Conservation (phyloP, 2,797 vertebrate species). For the Bufotes viridis region DNA sequence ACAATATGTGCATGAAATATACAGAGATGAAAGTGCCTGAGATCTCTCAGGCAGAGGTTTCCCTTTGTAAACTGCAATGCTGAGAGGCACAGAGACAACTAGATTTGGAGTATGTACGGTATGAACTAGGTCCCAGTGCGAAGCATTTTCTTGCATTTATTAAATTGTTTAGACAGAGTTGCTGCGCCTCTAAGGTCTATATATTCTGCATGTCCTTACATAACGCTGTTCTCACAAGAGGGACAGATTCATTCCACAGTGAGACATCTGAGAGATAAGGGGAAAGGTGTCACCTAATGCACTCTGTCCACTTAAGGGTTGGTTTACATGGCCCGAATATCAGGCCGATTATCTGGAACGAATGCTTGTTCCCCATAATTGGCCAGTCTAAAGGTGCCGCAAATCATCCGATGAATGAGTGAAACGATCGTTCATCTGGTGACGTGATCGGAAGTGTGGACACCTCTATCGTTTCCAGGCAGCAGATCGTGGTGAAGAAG, state of each 20-base stretch:
- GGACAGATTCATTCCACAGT: background rate
- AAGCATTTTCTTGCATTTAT: constrained; percentile 1
- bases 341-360: no score
- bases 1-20: constrained; percentile 50
- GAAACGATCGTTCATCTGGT: no score
- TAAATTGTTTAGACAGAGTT: background rate
- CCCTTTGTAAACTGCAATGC: constrained; percentile 13
- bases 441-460: no score
- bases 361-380: no score
- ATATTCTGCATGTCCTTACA: background rate
- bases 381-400: no score
- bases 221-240: background rate
- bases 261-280: background rate
- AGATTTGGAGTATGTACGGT: background rate
- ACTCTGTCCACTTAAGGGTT: no score
- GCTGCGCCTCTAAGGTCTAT: background rate
- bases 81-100: background rate
- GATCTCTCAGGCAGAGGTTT: constrained; percentile 32
- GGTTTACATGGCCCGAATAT: no score
- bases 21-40: constrained; percentile 28
- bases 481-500: no score
- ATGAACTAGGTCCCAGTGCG: background rate
- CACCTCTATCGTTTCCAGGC: no score
- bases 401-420: no score
- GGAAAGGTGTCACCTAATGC: no score